These are phyloP conservation scores for Protomyctophum bolini DNA, from an alignment of 2,113 vertebrate genomes.

Conservation along the genomic window DNA sequence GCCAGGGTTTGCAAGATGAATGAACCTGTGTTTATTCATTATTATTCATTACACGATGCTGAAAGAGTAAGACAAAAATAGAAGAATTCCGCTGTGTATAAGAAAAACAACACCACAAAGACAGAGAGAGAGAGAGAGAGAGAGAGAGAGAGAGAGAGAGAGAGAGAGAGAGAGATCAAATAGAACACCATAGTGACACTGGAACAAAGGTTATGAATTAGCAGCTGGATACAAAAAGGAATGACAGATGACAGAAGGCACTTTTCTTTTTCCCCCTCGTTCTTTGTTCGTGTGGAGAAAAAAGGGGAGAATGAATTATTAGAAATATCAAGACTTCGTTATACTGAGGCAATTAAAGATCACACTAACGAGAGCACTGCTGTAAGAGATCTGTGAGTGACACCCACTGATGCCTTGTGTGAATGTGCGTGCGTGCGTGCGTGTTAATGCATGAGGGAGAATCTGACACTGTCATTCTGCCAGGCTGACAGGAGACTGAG, in stretches of 20 bases:
- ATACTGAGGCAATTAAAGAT: constrained; percentile 55
- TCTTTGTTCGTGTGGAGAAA: constrained; percentile 30
- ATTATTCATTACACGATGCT: too few relatives aligned
- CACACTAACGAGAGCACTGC: constrained; percentile 53
- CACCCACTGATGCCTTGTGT: not conserved
- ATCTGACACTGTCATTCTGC: constrained; percentile 79
- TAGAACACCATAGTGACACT: constrained; percentile 22
- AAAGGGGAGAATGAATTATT: constrained; percentile 45
- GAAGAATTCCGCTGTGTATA: too few relatives aligned
- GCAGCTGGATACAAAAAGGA: constrained; percentile 4
- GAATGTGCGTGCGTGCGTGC: constrained; percentile 1
- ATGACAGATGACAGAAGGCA: constrained; percentile 12
- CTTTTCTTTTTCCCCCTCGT: constrained; percentile 22
- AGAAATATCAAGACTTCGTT: constrained; percentile 47
- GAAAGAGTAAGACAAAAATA: too few relatives aligned
- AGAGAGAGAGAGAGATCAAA: constrained; percentile 8
- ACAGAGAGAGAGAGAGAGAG: not conserved
- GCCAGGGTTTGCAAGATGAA: too few relatives aligned
- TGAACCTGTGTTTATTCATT: too few relatives aligned
- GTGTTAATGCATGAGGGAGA: constrained; percentile 81
- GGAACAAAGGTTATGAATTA: constrained; percentile 37
- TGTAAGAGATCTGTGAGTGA: constrained; percentile 33
- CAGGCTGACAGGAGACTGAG: constrained; percentile 78
- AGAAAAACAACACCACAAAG: not conserved
- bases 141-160: constrained; percentile 2